Conservation (phyloP, 2,888 invertebrate genomes). For the Machimus atricapillus region DNA sequence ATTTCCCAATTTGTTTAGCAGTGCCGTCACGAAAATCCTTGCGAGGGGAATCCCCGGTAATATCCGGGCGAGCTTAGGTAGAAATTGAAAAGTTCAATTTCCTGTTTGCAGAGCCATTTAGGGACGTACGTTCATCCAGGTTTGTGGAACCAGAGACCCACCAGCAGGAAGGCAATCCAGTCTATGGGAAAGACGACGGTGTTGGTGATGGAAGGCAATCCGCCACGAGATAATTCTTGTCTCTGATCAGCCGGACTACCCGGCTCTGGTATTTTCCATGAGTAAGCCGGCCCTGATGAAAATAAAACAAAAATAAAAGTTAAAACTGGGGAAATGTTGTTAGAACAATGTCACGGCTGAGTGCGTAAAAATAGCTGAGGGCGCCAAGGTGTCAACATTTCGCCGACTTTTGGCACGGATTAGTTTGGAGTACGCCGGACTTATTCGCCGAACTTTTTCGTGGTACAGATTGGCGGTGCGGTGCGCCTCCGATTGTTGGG, state of each 20-base stretch:
- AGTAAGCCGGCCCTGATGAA: not conserved
- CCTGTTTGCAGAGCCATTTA: not conserved
- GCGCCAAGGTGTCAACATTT: not conserved
- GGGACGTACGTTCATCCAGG: not conserved
- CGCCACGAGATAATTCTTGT: not conserved
- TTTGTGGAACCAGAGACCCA: not conserved
- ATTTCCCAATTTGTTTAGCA: not conserved
- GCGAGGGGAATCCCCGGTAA: not conserved
- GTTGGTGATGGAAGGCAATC: not conserved
- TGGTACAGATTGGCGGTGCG: not conserved
- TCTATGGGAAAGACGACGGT: not conserved
- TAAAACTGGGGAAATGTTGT: not conserved
- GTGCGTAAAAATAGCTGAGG: not conserved
- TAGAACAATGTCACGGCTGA: not conserved
- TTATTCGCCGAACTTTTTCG: not conserved
- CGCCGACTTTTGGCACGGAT: not conserved
- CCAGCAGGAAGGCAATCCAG: not conserved
- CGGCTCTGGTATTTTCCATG: not conserved
- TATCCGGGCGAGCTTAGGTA: not conserved
- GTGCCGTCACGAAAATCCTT: not conserved
- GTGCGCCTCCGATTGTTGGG: not conserved
- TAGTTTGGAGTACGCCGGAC: not conserved
- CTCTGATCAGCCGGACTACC: not conserved
- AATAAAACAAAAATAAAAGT: not conserved
- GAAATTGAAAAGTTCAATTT: not conserved